phyloP scores from a whole-genome alignment of 2,113 vertebrate species.

The Macquaria ambigua region DNA sequence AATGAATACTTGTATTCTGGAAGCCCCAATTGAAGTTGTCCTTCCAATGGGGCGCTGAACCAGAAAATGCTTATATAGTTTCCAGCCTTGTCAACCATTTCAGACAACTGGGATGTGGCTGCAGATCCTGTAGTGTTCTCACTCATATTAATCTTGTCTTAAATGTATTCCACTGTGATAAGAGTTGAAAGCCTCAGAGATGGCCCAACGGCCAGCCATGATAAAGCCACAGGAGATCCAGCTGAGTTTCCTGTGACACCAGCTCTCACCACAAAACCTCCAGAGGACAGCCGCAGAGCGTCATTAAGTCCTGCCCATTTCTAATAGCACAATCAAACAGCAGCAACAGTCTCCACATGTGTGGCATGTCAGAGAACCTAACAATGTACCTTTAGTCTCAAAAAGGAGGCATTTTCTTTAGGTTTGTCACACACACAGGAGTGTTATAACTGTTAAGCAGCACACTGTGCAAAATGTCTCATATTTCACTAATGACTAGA shows the following conservation, averaged over 20 bases:
- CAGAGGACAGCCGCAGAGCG: slow-evolving; percentile 35
- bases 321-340: slow-evolving; percentile 32
- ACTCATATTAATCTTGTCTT: slow-evolving; percentile 70
- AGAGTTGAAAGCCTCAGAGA: slow-evolving; percentile 65
- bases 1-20: neutral
- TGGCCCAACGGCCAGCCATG: slow-evolving; percentile 28
- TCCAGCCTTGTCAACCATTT: slow-evolving; percentile 19
- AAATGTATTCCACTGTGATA: slow-evolving; percentile 73
- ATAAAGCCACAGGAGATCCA: slow-evolving; percentile 63
- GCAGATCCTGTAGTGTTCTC: slow-evolving; percentile 50
- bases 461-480: neutral
- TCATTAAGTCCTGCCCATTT: slow-evolving; percentile 44
- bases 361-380: neutral
- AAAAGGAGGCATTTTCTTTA: neutral
- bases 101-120: slow-evolving; percentile 19
- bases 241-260: slow-evolving; percentile 48
- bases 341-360: neutral
- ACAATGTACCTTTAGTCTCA: neutral
- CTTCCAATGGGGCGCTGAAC: neutral
- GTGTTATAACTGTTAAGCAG: neutral
- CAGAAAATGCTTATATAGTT: neutral
- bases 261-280: slow-evolving; percentile 5
- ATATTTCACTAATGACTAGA: neutral
- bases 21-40: neutral
- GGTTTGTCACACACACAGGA: neutral